These are phyloP conservation scores for Cantharis lateralis DNA, from an alignment of 2,888 invertebrate genomes.

Conservation along the genomic window DNA sequence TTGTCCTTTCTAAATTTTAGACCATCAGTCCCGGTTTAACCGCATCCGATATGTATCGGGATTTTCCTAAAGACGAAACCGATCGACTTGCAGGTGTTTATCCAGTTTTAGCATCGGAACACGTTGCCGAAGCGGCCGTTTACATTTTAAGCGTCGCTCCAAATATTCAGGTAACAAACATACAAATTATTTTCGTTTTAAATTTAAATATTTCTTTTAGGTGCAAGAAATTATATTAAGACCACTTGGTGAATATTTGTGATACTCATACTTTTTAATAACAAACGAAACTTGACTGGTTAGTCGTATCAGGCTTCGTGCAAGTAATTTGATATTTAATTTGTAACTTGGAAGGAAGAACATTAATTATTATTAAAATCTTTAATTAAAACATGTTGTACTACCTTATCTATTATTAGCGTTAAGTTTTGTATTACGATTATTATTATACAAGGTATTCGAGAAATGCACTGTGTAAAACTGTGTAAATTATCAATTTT, in stretches of 20 bases:
- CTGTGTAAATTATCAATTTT: no score
- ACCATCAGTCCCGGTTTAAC: constrained; percentile 4
- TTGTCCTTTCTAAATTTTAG: background rate
- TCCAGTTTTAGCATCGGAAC: constrained; percentile 10
- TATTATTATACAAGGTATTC: no score
- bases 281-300: background rate
- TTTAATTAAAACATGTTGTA: background rate
- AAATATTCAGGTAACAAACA: constrained; percentile 8
- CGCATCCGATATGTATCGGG: background rate
- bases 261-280: background rate
- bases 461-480: no score
- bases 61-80: background rate
- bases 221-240: constrained; percentile 11
- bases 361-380: background rate
- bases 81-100: background rate
- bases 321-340: background rate
- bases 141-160: constrained; percentile 13
- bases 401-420: background rate
- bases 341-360: background rate
- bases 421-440: background rate
- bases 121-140: constrained; percentile 9
- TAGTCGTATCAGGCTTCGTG: background rate
- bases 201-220: constrained; percentile 3
- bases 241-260: constrained; percentile 6
- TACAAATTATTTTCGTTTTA: background rate